Evolutionary conservation across 2,888 invertebrate species (phyloP), one percentile per base, ranked within the genome.

Genomic region (Himalopsyche japonica): DNA sequence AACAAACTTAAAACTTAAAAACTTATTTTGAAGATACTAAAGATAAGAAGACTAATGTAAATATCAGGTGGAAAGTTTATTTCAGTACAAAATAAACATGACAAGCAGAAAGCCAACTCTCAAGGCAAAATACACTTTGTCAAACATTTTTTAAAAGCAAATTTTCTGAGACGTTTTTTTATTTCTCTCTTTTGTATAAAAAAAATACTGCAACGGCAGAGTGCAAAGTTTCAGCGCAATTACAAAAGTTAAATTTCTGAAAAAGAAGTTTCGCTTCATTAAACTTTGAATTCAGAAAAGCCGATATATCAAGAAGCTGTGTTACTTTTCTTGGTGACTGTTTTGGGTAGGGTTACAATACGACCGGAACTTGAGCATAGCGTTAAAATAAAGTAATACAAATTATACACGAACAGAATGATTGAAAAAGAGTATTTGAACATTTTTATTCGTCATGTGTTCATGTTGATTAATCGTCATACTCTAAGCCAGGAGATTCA

Each of bases 1-100:
- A 76, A 81, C 43, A 43, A 70, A 70, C 70, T 70, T 70, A 70
- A 70, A 70, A 70, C 70, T 70, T 70, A 70, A 70, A 70, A 70
- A 70, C 12, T 70, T 70, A 70, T 70, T 64, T 70, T 15, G 70
- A 70, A 70, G 70, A 70, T 70, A 70, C 70, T 70, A 27, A 70
- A 27, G 70, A 70, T 70, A 70, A 70, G 70, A 70, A 70, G 70
- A 70, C 27, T 24, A 70, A 70, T 70, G 70, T 70, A 70, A 70
- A 70, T 70, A 70, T 70, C 70, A 70, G 70, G 70, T 70, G 70
- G 70, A 70, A 70, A 27, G 27, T 27, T 70, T 27, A 27, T 27
- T 70, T 15, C 70, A 70, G 70, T 70, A 70, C 70, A 70, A 70
- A 70, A 70, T 27, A 70, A 70, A 27, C 70, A 70, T 70, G 70